phyloP scores from a whole-genome alignment of 2,888 invertebrate genomes.

The Acanthacorydalis orientalis region DNA sequence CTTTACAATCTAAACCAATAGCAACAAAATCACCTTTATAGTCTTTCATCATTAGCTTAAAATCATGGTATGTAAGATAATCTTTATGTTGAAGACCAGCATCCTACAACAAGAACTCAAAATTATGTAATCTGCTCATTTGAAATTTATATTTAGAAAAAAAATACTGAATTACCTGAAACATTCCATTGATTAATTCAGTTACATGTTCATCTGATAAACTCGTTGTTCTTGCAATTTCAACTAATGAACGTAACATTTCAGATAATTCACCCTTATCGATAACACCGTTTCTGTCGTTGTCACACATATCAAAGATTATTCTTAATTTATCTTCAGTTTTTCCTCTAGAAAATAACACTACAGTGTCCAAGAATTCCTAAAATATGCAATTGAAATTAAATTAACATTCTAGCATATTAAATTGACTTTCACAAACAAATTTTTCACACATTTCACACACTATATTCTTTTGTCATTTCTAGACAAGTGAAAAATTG shows the following conservation, averaged over 20 bases:
- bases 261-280: constrained; percentile 86
- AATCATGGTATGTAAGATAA: constrained; percentile 77
- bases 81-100: constrained; percentile 83
- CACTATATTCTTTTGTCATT: neutral
- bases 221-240: constrained; percentile 83
- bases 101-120: constrained; percentile 41
- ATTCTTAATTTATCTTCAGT: constrained; percentile 87
- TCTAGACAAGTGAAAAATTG: neutral
- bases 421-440: too few species aligned
- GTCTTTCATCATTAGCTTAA: constrained; percentile 92
- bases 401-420: neutral
- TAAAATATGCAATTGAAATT: constrained; percentile 18
- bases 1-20: constrained; percentile 86
- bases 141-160: neutral
- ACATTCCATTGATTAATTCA: constrained; percentile 88
- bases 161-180: constrained; percentile 37
- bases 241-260: constrained; percentile 82
- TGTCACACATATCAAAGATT: constrained; percentile 95
- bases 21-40: constrained; percentile 92
- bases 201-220: constrained; percentile 80
- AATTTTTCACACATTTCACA: neutral
- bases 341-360: constrained; percentile 78
- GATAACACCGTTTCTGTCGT: constrained; percentile 84
- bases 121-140: too few species aligned
- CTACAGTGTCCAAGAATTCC: constrained; percentile 89